Conservation (phyloP, 2,113 vertebrate genomes). For the Lampris megalopsis region DNA sequence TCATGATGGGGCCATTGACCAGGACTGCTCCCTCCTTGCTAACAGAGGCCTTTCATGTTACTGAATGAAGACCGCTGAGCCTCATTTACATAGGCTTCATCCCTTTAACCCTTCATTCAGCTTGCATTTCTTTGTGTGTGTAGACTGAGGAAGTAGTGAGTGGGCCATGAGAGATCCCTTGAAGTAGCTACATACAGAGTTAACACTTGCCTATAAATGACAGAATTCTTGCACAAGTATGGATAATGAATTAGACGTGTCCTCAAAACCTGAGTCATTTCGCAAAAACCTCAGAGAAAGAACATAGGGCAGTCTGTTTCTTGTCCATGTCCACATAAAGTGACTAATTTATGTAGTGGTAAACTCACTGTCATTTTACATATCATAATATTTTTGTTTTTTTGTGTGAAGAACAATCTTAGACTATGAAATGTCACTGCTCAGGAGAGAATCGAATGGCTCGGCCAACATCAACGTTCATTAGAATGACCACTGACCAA, state of each 20-base stretch:
- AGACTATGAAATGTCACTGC: neutral
- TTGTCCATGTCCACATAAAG: neutral
- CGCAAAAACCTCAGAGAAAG: neutral
- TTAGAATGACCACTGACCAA: slow-evolving; percentile 15
- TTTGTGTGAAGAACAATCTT: neutral
- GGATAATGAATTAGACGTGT: slow-evolving; percentile 52
- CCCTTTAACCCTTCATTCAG: slow-evolving; percentile 64
- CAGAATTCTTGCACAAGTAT: slow-evolving; percentile 46
- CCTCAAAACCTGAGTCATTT: slow-evolving; percentile 19
- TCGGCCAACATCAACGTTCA: neutral
- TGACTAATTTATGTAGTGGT: neutral
- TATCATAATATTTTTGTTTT: neutral
- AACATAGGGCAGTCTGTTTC: neutral
- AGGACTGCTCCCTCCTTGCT: slow-evolving; percentile 49
- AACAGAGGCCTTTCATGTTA: slow-evolving; percentile 69
- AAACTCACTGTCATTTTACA: neutral
- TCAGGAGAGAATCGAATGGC: neutral
- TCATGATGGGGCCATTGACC: slow-evolving; percentile 44
- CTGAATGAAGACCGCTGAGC: slow-evolving; percentile 67
- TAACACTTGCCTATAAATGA: slow-evolving; percentile 59
- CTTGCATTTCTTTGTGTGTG: slow-evolving; percentile 59
- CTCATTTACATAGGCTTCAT: slow-evolving; percentile 77
- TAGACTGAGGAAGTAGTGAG: slow-evolving; percentile 59
- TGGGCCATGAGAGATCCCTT: slow-evolving; percentile 44
- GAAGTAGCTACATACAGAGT: slow-evolving; percentile 57